phyloP scores from a whole-genome alignment of 1,140 invertebrate species.

The Drosophila arawakana region DNA sequence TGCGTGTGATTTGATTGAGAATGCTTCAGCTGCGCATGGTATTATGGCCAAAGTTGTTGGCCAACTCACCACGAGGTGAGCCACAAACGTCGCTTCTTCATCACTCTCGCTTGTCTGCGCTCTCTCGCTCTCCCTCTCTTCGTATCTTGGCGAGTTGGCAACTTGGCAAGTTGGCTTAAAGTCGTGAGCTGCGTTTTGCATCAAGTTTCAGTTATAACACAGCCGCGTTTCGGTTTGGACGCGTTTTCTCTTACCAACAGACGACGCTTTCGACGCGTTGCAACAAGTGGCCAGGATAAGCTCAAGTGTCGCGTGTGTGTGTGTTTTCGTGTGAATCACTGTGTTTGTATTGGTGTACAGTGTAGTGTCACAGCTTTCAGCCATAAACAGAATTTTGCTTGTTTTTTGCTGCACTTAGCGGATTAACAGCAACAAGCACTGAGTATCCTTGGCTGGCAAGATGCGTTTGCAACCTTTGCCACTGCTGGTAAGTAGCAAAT shows the following conservation, averaged over 20 bases:
- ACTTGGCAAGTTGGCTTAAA: slow-evolving; percentile 38
- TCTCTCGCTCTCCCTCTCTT: slow-evolving; percentile 20
- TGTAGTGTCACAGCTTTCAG: slow-evolving; percentile 19
- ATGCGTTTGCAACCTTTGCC: slow-evolving; percentile 67
- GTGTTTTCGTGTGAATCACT: no score
- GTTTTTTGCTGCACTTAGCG: slow-evolving; percentile 12
- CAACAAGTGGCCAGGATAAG: slow-evolving; percentile 56
- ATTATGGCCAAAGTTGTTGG: slow-evolving; percentile 3
- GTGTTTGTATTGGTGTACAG: slow-evolving; percentile 26
- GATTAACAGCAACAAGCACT: slow-evolving; percentile 17
- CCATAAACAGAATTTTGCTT: no score
- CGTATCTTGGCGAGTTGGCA: slow-evolving; percentile 13
- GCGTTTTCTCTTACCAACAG: slow-evolving; percentile 44
- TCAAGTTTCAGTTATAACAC: slow-evolving; percentile 74
- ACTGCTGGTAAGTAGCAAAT: slow-evolving; percentile 61
- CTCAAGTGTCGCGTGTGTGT: no score
- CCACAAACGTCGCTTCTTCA: slow-evolving; percentile 44
- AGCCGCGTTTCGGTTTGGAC: slow-evolving; percentile 70
- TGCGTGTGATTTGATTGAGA: slow-evolving; percentile 66
- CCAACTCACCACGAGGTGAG: slow-evolving; percentile 66
- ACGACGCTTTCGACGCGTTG: slow-evolving; percentile 32
- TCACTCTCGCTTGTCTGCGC: background rate
- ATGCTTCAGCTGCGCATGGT: slow-evolving; percentile 51
- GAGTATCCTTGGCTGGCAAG: slow-evolving; percentile 36
- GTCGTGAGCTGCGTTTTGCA: slow-evolving; percentile 33